Percentiles rank a stretch among this genome's conserved stretches.
These are phyloP conservation scores for Palythoa grandiflora DNA, from an alignment of 92 coral and sea anemone species.

Conservation along the genomic window DNA sequence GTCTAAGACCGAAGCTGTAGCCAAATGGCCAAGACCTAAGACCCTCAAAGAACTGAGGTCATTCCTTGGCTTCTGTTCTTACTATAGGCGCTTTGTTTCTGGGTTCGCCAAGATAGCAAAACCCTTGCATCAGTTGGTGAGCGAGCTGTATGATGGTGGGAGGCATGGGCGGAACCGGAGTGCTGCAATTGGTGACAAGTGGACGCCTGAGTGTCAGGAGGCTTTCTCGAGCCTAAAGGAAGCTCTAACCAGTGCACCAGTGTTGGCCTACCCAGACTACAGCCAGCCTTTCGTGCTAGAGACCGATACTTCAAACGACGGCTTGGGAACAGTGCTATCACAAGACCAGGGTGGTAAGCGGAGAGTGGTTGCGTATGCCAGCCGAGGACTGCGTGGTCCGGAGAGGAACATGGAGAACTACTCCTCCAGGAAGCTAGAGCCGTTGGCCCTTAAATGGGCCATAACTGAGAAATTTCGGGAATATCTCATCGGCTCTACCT, in stretches of 20 bases:
- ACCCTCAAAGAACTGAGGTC: constrained; percentile 10
- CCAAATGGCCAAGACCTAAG: neutral
- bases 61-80: constrained; percentile 3
- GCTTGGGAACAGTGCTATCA: neutral
- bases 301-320: neutral
- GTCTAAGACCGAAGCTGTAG: neutral
- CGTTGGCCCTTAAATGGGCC: constrained; percentile 56
- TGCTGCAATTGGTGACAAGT: neutral
- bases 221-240: neutral
- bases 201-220: neutral
- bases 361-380: neutral
- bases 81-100: neutral
- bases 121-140: neutral
- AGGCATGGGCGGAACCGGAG: neutral
- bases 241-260: constrained; percentile 1
- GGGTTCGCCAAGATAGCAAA: neutral
- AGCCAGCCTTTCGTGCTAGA: neutral
- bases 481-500: constrained; percentile 45
- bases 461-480: constrained; percentile 48
- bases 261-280: neutral
- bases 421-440: constrained; percentile 38
- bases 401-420: constrained; percentile 7
- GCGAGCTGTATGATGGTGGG: neutral
- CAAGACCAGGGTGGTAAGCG: neutral
- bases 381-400: neutral